Evolutionary conservation across 64 coral and sea anemone genomes (phyloP), one percentile per base, ranked within the genome.

Genomic region (Montipora sp.): DNA sequence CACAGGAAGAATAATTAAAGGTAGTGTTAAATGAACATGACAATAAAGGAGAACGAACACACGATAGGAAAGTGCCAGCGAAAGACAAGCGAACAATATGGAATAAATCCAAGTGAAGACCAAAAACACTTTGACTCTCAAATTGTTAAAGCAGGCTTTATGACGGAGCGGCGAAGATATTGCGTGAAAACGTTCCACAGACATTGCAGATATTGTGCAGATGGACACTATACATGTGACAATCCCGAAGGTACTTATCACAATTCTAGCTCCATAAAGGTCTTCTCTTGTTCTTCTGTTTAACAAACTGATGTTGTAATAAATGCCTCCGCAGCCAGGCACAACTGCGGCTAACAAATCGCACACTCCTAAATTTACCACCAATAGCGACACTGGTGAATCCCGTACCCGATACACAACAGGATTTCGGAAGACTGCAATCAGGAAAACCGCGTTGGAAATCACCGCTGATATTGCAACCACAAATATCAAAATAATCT

Each of bases 131-230:
- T 81, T 81, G 20, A 81, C 44, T 13, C 58, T 81, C 22, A 51
- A 2, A 16, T 60, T 81, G 11, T 22, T 81, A 1, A 81, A 12
- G 2, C 51, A 4, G 0, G 22, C 22, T 43, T 10, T 81, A 55
- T 81, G 60, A 11, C 58, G 79, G 43, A 61, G 20, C 3, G 79
- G 79, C 20, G 22, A 61, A 4, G 79, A 81, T 19, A 81, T 51
- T 11, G 51, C 51, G 10, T 59, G 60, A 3, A 60, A 61, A 61
- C 79, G 79, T 13, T 81, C 79, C 6, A 81, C 59, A 81, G 79
- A 81, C 79, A 81, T 81, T 23, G 21, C 79, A 36, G 79, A 4
- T 11, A 81, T 81, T 8, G 79, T 81, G 15, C 79, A 59, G 60
- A 55, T 59, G 2, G 79, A 81, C 51, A 61, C 79, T 51, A 81